Percentiles rank a stretch among this genome's conserved stretches.
Conservation (phyloP, 2,113 vertebrate genomes). For the Arothron firmamentum region DNA sequence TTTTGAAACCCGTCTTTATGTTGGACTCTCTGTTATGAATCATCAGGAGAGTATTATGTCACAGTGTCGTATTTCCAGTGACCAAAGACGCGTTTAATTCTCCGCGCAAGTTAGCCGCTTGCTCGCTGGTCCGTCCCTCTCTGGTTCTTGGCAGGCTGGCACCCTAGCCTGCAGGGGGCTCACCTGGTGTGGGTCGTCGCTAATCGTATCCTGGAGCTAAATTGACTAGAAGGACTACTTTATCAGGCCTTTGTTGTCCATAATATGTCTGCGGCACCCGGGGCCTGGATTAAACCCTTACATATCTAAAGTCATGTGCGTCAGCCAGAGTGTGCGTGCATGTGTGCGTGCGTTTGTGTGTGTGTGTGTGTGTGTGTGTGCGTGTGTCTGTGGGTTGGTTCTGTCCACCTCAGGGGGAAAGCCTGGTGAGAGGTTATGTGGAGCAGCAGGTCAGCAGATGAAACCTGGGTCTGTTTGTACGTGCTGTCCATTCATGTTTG, state of each 20-base stretch:
- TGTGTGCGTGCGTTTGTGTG: not conserved
- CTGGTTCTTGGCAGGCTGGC: constrained; percentile 24
- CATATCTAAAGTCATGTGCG: constrained; percentile 54
- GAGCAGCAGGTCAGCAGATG: constrained; percentile 31
- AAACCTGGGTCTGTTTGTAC: constrained; percentile 3
- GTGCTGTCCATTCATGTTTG: constrained; percentile 13
- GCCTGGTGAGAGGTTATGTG: constrained; percentile 27
- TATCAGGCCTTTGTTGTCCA: constrained; percentile 62
- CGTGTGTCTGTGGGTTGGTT: not conserved
- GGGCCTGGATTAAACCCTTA: constrained; percentile 49
- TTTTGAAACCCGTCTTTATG: not conserved
- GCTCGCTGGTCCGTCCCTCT: not conserved
- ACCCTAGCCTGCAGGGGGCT: constrained; percentile 44
- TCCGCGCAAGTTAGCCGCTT: not conserved
- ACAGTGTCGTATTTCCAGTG: constrained; percentile 7
- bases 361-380: not conserved
- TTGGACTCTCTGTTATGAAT: constrained; percentile 1
- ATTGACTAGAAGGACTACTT: constrained; percentile 61
- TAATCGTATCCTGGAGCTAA: constrained; percentile 62
- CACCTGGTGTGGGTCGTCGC: constrained; percentile 59
- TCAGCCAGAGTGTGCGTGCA: not conserved
- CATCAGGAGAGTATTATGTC: constrained; percentile 4
- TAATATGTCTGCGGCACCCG: constrained; percentile 49
- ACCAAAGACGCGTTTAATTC: constrained; percentile 17
- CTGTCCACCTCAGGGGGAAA: constrained; percentile 13